Evolutionary conservation across 2,113 vertebrate genomes (phyloP).

Genomic region (Corythoichthys haematopterus): DNA sequence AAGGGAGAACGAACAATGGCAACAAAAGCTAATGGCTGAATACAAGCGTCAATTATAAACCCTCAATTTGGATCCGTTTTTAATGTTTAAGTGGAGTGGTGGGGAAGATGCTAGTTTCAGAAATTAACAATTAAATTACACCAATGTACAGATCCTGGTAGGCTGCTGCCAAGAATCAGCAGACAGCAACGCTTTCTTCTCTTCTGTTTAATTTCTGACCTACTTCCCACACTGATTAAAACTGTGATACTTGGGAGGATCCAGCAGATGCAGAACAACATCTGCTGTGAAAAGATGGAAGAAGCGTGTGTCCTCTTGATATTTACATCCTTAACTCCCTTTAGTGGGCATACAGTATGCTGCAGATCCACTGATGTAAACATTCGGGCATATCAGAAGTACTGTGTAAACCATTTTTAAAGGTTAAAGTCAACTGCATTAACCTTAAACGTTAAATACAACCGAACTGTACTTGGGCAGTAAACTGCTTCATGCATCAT

Average conservation of each 20-base stretch:
- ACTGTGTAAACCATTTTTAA: not conserved
- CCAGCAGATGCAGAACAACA: constrained; percentile 53
- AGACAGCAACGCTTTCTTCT: constrained; percentile 26
- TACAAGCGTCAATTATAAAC: constrained; percentile 34
- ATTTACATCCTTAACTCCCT: constrained; percentile 14
- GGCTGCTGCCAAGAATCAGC: constrained; percentile 10
- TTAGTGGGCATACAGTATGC: constrained; percentile 15
- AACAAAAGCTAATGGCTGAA: constrained; percentile 20
- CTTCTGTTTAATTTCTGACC: constrained; percentile 32
- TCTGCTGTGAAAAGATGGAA: constrained; percentile 40
- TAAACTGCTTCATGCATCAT: too few species aligned
- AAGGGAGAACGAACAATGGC: constrained; percentile 5
- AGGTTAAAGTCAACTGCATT: too few species aligned
- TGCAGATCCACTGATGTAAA: constrained; percentile 17
- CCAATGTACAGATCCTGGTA: constrained; percentile 21
- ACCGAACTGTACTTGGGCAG: too few species aligned
- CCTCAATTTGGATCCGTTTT: constrained; percentile 27
- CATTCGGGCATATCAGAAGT: constrained; percentile 23
- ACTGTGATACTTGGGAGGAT: constrained; percentile 22
- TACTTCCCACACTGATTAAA: constrained; percentile 50
- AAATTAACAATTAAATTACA: not conserved
- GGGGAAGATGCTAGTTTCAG: not conserved
- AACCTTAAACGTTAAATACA: too few species aligned
- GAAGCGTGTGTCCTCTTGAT: constrained; percentile 16
- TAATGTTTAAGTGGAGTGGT: constrained; percentile 4